phyloP scores from a whole-genome alignment of 2,797 vertebrate species.

The Hyperoplus immaculatus region DNA sequence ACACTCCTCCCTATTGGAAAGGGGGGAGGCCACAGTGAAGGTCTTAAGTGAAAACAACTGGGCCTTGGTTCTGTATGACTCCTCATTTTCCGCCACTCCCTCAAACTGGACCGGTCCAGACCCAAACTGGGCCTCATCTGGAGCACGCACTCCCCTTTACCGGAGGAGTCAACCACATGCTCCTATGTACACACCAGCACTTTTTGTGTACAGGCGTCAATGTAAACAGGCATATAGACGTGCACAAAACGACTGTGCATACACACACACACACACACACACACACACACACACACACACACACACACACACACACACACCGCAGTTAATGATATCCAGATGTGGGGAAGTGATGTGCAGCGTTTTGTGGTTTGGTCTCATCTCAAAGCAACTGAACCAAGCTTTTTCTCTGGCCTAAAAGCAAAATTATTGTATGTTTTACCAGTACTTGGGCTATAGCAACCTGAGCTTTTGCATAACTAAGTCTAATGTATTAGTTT shows the following conservation, averaged over 20 bases:
- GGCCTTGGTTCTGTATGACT: conserved; percentile 69
- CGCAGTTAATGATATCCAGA: conserved; percentile 70
- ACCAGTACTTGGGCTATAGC: too few species aligned
- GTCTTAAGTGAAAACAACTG: conserved; percentile 86
- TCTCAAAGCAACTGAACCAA: conserved; percentile 29
- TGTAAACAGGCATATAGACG: conserved; percentile 53
- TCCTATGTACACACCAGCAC: conserved; percentile 31
- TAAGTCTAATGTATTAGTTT: too few species aligned
- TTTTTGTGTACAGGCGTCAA: conserved; percentile 47
- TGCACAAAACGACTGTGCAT: conserved; percentile 34
- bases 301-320: conserved; percentile 33
- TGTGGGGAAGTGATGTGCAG: conserved; percentile 66
- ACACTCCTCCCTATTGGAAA: conserved; percentile 50
- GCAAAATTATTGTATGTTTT: too few species aligned
- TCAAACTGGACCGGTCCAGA: conserved; percentile 47
- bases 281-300: conserved; percentile 8
- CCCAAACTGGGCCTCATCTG: conserved; percentile 50
- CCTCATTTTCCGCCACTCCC: conserved; percentile 74
- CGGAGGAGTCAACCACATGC: conserved; percentile 45
- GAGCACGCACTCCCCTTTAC: conserved; percentile 43
- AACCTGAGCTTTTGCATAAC: too few species aligned
- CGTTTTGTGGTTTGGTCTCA: conserved; percentile 53
- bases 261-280: conserved; percentile 46
- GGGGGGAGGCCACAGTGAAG: conserved; percentile 71
- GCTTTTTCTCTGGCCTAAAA: conserved; percentile 24